Evolutionary conservation across 2,888 invertebrate species (phyloP), one percentile per base, ranked within the genome.

Genomic region (Aporophyla lueneburgensis): DNA sequence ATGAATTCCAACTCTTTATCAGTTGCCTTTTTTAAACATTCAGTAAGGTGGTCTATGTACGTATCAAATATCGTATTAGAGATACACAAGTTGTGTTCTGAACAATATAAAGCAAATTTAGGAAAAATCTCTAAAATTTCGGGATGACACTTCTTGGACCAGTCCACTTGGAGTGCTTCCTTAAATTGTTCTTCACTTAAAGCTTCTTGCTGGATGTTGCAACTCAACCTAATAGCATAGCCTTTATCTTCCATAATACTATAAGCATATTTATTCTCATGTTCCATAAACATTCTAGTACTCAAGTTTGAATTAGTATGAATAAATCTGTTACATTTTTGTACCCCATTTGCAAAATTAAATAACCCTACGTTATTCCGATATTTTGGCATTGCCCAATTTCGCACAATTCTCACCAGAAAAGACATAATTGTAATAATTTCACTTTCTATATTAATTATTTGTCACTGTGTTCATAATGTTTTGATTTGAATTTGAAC

Each of bases 1-100:
- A 98, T 84, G 24, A 92, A 92, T 65, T 96, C 90, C 46, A 98
- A 87, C 89, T 98, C 97, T 1, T 97, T 93, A 89, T 97, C 97
- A 27, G 93, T 96, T 6, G 98, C 95, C 77, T 95, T 89, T 85
- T 96, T 94, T 78, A 97, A 93, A 74, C 96, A 96, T 86, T 97
- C 97, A 61, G 97, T 97, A 24, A 97, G 89, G 59, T 80, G 83
- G 79, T 96, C 94, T 79, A 97, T 93, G 78, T 93, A 95, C 72
- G 89, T 88, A 87, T 95, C 94, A 89, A 97, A 97, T 40, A 93
- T 92, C 79, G 88, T 88, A 81, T 95, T 88, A 21, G 95, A 93
- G 71, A 96, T 94, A 84, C 93, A 92, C 61, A 95, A 71, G 33
- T 91, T 90, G 80, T 96, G 89, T 83, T 93, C 83, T 46, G 86